Conservation (phyloP, 92 coral and sea anemone genomes). For the Pocillopora grandis region DNA sequence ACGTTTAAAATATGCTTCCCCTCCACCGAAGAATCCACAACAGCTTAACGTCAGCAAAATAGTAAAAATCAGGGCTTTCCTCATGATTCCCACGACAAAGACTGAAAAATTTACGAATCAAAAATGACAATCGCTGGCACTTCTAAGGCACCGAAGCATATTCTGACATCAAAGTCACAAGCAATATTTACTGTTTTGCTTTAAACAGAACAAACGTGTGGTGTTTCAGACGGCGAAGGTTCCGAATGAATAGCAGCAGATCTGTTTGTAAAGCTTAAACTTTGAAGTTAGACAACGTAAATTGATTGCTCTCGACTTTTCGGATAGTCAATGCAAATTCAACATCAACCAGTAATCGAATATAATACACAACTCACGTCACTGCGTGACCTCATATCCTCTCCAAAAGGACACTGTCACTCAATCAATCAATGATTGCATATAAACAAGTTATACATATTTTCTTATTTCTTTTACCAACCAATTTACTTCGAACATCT, state of each 20-base stretch:
- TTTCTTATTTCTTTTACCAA: no score
- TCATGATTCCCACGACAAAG: conserved; percentile 3
- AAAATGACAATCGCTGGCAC: conserved; percentile 7
- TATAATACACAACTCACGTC: no score
- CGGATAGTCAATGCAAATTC: no score
- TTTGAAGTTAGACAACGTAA: no score
- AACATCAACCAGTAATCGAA: no score
- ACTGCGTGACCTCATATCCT: no score
- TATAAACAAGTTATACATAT: no score
- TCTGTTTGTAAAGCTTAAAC: not conserved
- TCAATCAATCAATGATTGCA: no score
- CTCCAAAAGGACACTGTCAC: no score
- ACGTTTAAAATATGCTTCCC: conserved; percentile 25
- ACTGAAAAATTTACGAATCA: not conserved
- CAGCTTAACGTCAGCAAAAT: conserved; percentile 19
- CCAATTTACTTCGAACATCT: no score
- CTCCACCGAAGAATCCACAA: conserved; percentile 12
- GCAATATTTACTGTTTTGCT: not conserved
- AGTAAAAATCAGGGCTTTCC: not conserved
- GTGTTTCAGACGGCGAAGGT: not conserved
- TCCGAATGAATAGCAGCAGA: not conserved
- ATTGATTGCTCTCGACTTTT: no score
- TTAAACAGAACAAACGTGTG: not conserved
- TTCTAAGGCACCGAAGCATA: conserved; percentile 2
- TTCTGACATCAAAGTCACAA: not conserved